phyloP scores from a whole-genome alignment of 2,113 vertebrate species.

The Opisthocomus hoazin region DNA sequence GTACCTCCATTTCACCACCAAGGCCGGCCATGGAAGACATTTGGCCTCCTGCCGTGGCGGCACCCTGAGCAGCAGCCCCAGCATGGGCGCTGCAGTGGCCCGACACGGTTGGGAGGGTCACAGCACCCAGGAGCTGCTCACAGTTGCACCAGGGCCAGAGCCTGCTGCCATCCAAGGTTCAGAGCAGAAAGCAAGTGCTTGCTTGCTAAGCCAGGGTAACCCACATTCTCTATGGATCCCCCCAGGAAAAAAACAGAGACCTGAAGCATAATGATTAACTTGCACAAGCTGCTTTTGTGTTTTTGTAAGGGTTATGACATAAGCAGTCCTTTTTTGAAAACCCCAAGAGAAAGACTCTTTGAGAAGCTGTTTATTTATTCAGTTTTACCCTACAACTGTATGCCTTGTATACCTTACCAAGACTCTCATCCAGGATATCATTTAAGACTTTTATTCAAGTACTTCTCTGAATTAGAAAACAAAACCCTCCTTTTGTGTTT shows the following conservation, averaged over 20 bases:
- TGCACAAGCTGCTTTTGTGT: neutral
- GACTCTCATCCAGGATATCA: neutral
- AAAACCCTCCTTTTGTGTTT: neutral
- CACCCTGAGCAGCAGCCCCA: neutral
- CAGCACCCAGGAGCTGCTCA: neutral
- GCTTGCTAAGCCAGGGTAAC: neutral
- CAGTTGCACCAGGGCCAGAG: neutral
- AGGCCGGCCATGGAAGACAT: fast-evolving
- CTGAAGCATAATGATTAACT: neutral
- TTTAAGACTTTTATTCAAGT: neutral
- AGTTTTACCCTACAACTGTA: neutral
- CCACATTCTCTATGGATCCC: neutral
- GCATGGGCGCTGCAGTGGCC: neutral
- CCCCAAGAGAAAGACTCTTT: neutral
- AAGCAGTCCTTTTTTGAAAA: neutral
- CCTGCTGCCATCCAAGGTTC: neutral
- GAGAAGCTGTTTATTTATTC: neutral
- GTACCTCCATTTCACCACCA: neutral
- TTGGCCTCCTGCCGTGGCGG: neutral
- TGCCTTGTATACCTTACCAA: neutral
- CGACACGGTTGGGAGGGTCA: neutral
- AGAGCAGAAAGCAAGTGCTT: neutral
- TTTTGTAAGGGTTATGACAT: neutral
- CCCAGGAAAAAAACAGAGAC: neutral
- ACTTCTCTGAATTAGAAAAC: neutral